phyloP scores from a whole-genome alignment of 2,113 vertebrate genomes.

The Polyodon spathula region DNA sequence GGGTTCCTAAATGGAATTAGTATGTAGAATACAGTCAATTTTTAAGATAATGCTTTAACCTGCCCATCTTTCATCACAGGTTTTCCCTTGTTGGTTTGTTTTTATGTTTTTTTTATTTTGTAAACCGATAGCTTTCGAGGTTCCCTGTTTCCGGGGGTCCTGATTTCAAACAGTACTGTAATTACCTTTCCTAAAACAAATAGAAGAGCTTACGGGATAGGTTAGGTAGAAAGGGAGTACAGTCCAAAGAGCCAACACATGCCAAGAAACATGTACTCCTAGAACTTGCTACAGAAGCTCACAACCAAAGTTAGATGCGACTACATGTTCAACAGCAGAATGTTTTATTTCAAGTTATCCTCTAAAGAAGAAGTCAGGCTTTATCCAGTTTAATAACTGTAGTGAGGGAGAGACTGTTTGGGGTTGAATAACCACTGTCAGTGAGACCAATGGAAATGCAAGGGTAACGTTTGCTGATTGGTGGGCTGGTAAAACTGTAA shows the following conservation, averaged over 20 bases:
- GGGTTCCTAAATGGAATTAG: constrained; percentile 70
- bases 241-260: constrained; percentile 63
- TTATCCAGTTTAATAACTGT: constrained; percentile 46
- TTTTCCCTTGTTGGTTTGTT: constrained; percentile 48
- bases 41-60: constrained; percentile 71
- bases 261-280: constrained; percentile 51
- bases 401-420: constrained; percentile 31
- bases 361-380: constrained; percentile 52
- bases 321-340: constrained; percentile 55
- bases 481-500: constrained; percentile 51
- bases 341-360: constrained; percentile 59
- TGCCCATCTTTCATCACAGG: constrained; percentile 70
- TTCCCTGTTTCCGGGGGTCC: constrained; percentile 33
- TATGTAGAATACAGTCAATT: constrained; percentile 74
- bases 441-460: constrained; percentile 42
- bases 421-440: constrained; percentile 46
- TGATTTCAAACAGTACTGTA: constrained; percentile 54
- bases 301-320: constrained; percentile 62
- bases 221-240: constrained; percentile 42
- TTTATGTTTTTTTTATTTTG: constrained; percentile 42
- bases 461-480: constrained; percentile 65
- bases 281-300: constrained; percentile 59
- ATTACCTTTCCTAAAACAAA: constrained; percentile 43
- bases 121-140: constrained; percentile 44
- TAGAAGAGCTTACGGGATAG: constrained; percentile 47